A percentile compares a stretch with the other conserved stretches of the same genome.
These are phyloP conservation scores for Gastrophysa polygoni DNA, from an alignment of 2,888 invertebrate genomes.

Conservation along the genomic window DNA sequence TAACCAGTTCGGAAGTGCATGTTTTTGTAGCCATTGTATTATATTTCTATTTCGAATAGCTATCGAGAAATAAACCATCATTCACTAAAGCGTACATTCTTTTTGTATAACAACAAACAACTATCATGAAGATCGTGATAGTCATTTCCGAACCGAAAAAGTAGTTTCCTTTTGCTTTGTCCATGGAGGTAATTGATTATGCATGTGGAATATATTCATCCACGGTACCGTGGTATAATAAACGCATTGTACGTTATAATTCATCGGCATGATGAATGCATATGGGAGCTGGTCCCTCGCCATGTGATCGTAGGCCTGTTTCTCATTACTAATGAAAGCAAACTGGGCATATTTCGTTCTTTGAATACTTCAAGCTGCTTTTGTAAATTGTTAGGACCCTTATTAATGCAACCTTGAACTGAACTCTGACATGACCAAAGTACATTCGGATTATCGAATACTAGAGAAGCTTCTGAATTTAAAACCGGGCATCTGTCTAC, in stretches of 20 bases:
- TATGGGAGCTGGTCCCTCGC: background rate
- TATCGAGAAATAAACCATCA: background rate
- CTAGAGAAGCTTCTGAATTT: too few relatives aligned
- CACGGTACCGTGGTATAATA: background rate
- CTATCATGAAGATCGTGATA: background rate
- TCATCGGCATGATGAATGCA: background rate
- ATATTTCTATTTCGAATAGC: background rate
- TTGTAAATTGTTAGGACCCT: background rate
- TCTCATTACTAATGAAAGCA: background rate
- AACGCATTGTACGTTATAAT: constrained; percentile 1
- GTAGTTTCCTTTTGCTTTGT: background rate
- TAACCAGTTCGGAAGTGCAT: too few relatives aligned
- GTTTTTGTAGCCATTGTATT: too few relatives aligned
- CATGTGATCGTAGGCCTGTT: background rate
- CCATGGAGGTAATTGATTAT: background rate
- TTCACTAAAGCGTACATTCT: background rate
- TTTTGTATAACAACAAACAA: background rate
- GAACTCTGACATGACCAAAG: too few relatives aligned
- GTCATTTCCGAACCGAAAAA: background rate
- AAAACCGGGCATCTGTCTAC: too few relatives aligned
- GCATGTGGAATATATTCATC: background rate
- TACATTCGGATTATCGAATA: too few relatives aligned
- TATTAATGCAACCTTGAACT: background rate
- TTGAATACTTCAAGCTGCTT: background rate
- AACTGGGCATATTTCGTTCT: background rate